These are phyloP conservation scores for Malthinus seriepunctatus DNA, from an alignment of 2,888 invertebrate genomes.

Conservation along the genomic window DNA sequence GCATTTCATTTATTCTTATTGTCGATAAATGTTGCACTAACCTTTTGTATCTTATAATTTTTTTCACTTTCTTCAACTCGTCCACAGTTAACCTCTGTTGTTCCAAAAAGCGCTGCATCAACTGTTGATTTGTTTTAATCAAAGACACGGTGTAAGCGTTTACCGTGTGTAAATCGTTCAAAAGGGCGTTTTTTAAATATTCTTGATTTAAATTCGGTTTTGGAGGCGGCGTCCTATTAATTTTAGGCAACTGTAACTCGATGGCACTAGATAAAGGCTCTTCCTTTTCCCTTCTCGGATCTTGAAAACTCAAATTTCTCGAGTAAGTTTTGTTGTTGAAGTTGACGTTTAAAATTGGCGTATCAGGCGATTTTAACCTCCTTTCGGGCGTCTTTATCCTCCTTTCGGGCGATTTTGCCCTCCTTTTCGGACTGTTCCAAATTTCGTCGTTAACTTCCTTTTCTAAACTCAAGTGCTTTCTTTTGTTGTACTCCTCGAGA, in stretches of 20 bases:
- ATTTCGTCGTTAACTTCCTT: not conserved
- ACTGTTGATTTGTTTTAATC: conserved; percentile 22
- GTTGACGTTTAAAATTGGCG: conserved; percentile 20
- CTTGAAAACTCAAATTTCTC: not conserved
- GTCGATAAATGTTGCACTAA: conserved; percentile 21
- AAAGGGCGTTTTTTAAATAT: conserved; percentile 15
- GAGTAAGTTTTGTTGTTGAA: conserved; percentile 24
- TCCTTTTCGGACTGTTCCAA: not conserved
- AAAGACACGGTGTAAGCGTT: conserved; percentile 15
- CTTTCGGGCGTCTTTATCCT: not conserved
- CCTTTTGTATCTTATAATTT: conserved; percentile 33
- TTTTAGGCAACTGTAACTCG: conserved; percentile 26
- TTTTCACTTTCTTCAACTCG: conserved; percentile 28
- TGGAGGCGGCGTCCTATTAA: conserved; percentile 5
- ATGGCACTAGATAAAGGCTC: conserved; percentile 19
- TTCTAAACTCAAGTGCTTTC: conserved; percentile 24
- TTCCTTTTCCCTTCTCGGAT: not conserved
- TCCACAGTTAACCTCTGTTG: conserved; percentile 22
- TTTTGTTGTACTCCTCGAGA: conserved; percentile 32
- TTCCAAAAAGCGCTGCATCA: conserved; percentile 32
- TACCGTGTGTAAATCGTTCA: conserved; percentile 19
- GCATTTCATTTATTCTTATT: conserved; percentile 10
- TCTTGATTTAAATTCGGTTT: conserved; percentile 16
- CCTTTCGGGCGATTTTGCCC: not conserved
- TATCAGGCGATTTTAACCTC: conserved; percentile 9